These are phyloP conservation scores for Drosophila willistoni DNA, from an alignment of 1,140 invertebrate genomes.

Conservation along the genomic window DNA sequence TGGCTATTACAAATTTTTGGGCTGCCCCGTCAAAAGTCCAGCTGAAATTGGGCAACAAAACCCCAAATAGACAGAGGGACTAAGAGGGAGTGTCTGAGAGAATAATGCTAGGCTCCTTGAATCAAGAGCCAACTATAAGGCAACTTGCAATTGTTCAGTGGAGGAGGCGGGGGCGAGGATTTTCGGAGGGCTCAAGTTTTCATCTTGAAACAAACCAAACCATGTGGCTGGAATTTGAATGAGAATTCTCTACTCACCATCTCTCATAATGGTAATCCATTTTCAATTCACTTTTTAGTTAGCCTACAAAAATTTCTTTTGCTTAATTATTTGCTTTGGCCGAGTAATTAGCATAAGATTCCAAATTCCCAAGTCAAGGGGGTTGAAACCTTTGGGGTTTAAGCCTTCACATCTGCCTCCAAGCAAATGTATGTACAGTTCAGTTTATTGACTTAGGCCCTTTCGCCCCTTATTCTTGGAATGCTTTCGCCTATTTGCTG, in stretches of 20 bases:
- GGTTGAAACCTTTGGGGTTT: no score
- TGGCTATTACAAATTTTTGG: constrained; percentile 54
- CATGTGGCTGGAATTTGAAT: background rate
- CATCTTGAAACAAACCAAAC: background rate
- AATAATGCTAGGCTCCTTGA: background rate
- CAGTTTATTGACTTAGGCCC: constrained; percentile 62
- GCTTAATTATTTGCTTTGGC: constrained; percentile 44
- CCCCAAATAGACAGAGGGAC: background rate
- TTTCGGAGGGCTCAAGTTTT: background rate
- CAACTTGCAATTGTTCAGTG: background rate
- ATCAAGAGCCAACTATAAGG: background rate
- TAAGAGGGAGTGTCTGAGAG: background rate
- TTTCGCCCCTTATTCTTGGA: constrained; percentile 48
- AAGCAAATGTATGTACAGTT: background rate
- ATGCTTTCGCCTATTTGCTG: background rate
- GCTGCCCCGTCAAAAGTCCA: background rate
- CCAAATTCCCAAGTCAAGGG: constrained; percentile 3
- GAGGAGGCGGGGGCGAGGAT: background rate
- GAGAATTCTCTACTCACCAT: background rate
- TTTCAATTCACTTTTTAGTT: constrained; percentile 32
- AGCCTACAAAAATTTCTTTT: constrained; percentile 37
- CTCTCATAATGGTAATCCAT: constrained; percentile 31
- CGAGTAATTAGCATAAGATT: constrained; percentile 41
- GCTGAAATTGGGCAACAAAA: background rate
- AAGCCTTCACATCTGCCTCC: no score